Evolutionary conservation across 2,888 invertebrate genomes (phyloP), one percentile per base, ranked within the genome.

Genomic region (Choreutis nemorana): DNA sequence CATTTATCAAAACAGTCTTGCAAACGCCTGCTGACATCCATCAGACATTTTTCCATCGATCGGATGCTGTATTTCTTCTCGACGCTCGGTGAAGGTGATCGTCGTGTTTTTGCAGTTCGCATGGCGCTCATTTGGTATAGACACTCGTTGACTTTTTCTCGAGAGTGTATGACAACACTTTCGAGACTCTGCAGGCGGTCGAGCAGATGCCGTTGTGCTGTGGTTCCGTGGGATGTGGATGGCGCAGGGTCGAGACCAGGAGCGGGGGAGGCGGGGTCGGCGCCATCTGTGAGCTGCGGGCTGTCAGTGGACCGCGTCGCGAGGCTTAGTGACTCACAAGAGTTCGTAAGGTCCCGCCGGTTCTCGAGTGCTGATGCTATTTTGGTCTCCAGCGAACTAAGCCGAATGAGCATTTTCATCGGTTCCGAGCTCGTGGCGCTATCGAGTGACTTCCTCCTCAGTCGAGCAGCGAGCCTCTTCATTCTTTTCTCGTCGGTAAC

Each of bases 381-480:
- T 68, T 90, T 88, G 42, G 88, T 85, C 68, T 92, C 92, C 43
- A 91, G 67, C 27, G 87, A 86, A 53, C 86, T 89, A 28, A 91
- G 66, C 36, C 90, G 82, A 49, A 90, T 87, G 44, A 90, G 67
- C 52, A 91, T 84, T 64, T 90, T 90, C 84, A 91, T 85, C 0
- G 91, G 88, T 55, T 91, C 90, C 0, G 87, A 86, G 39, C 87
- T 85, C 4, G 87, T 87, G 8, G 87, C 87, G 49, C 90, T 89
- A 47, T 91, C 91, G 27, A 91, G 67, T 4, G 90, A 90, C 52
- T 90, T 90, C 33, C 90, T 79, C 28, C 91, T 78, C 23, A 89
- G 60, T 34, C 85, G 65, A 14, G 83, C 77, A 7, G 83, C 78
- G 27, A 81, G 53, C 39, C 84, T 57, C 43, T 79, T 80, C 61